These are phyloP conservation scores for Microplitis deprimator DNA, from an alignment of 2,888 invertebrate genomes.

Conservation along the genomic window DNA sequence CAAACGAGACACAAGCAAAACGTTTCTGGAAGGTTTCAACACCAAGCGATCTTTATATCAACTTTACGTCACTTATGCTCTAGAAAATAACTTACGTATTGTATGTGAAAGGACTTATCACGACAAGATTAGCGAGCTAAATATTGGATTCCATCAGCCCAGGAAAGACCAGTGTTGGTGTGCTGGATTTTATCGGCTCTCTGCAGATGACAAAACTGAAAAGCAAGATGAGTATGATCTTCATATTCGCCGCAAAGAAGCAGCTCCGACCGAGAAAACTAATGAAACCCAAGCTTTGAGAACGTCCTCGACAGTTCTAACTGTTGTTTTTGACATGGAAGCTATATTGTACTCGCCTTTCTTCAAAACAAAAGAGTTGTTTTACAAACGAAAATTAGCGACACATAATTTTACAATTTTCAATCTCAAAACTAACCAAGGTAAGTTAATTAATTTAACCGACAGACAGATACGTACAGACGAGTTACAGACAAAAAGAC, in stretches of 20 bases:
- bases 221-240: conserved; percentile 19
- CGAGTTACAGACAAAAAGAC: too few relatives aligned
- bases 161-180: conserved; percentile 7
- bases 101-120: too few relatives aligned
- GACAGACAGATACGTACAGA: too few relatives aligned
- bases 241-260: conserved; percentile 14
- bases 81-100: too few relatives aligned
- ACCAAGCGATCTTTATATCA: too few relatives aligned
- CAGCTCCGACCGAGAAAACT: background rate
- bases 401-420: conserved; percentile 40
- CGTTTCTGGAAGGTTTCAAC: too few relatives aligned
- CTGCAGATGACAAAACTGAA: conserved; percentile 21
- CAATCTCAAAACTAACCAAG: conserved; percentile 28
- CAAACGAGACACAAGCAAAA: too few relatives aligned
- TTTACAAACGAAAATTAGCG: conserved; percentile 40
- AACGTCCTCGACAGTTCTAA: background rate
- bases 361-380: conserved; percentile 24
- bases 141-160: conserved; percentile 36
- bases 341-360: conserved; percentile 39
- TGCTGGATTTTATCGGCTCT: background rate
- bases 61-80: too few relatives aligned
- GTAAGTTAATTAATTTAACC: background rate
- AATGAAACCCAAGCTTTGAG: background rate
- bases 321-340: conserved; percentile 10
- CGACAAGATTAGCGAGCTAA: background rate